Base-by-base conservation (phyloP, 2,113 vertebrate species). In the human region DNA sequence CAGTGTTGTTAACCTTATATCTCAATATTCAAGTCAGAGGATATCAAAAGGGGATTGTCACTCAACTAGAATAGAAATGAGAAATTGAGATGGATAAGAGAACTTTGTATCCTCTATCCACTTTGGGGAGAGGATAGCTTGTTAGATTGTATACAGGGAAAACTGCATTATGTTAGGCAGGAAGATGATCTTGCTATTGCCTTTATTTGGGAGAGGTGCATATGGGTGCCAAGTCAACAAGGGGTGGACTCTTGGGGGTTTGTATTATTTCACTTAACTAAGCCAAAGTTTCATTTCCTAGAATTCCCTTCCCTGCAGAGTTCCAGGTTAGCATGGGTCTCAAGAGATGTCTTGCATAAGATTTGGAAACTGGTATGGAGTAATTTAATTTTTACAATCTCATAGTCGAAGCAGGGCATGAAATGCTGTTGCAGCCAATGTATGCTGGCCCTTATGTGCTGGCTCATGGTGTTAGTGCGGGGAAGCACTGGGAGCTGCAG, bases 391-490 rank as follows among this genome's bases (percentile, higher is more conserved):
- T 73, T 23, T 52, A 17, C 35, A 8, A 3, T 38, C 25, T 13
- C 35, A 18, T n/a, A 40, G 57, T 50, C 1, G 14, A 70, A n/a
- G 16, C n/a, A 7, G n/a, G 57, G 30, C 68, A 22, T 3, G 79
- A 18, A 40, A 35, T 1, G 12, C 27, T 17, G 40, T 45, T 40
- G 13, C 0, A 3, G 70, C 59, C 27, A 12, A 50, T 0, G 22
- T 23, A 2, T 8, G 14, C 3, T 38, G 57, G 22, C 66, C 72
- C 35, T 25, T 32, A 14, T 2, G n/a, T 50, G 35, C 40, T 3
- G 40, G 40, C 35, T 81, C 73, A 10, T 13, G 2, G 0, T 14
- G n/a, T 30, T 1, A 11, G 11, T 18, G 14, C 2, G 0, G 25
- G 17, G 8, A 73, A 35, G 64, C n/a, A 84, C 0, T 61, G 8